These are phyloP conservation scores for Drosophila nebulosa DNA, from an alignment of 1,140 invertebrate genomes.

Conservation along the genomic window DNA sequence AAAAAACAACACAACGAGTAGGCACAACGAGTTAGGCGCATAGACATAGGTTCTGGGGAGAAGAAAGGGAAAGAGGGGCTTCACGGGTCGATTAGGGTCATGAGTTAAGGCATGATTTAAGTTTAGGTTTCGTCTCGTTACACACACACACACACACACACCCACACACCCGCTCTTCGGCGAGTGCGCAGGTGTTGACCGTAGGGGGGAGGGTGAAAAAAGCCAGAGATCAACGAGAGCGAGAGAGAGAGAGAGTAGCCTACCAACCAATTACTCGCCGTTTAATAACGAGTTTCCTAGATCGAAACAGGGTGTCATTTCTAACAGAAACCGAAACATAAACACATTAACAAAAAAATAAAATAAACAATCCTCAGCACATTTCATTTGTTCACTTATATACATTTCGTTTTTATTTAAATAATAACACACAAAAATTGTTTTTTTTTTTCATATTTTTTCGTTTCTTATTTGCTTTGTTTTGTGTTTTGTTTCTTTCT, in stretches of 20 bases:
- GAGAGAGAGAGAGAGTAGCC: too few species aligned
- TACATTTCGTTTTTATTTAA: slow-evolving; percentile 81
- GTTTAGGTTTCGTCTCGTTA: too few species aligned
- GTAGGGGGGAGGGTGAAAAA: not conserved
- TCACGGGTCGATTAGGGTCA: not conserved
- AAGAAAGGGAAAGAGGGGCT: not conserved
- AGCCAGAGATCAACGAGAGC: not conserved
- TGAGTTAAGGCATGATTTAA: too few species aligned
- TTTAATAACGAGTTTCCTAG: too few species aligned
- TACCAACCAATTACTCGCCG: not conserved
- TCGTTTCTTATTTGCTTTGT: slow-evolving; percentile 21
- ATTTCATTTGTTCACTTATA: slow-evolving; percentile 62
- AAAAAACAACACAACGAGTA: not conserved
- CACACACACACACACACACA: too few species aligned
- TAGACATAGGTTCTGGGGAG: not conserved
- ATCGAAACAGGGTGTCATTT: too few species aligned
- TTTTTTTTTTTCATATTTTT: slow-evolving; percentile 48
- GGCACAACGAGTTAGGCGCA: not conserved
- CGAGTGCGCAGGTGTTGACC: too few species aligned
- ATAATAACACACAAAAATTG: slow-evolving; percentile 69
- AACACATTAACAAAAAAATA: too few species aligned
- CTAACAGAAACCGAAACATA: too few species aligned
- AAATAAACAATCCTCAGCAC: slow-evolving; percentile 54
- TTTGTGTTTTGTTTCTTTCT: not conserved
- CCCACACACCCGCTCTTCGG: too few species aligned